Base-by-base conservation (phyloP, 2,888 invertebrate genomes). In the Iselma pallidipennis region DNA sequence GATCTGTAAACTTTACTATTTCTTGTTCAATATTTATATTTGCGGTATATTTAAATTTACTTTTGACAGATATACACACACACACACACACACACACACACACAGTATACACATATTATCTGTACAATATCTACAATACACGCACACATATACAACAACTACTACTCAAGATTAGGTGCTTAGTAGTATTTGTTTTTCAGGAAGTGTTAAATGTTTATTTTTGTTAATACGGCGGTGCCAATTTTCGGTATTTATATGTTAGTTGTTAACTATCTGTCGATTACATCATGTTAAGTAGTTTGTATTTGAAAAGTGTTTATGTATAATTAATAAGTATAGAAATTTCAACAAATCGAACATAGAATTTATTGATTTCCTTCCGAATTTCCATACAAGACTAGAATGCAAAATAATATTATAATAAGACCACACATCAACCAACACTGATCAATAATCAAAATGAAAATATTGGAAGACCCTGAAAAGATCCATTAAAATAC, bases 21-120 rank as follows among this genome's bases (percentile, higher is more conserved):
- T 70, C 72, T 66, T 16, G 67, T 76, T 76, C 76, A 76, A 76
- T 76, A 76, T 76, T 76, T 76, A 76, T 76, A 76, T 75, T 76
- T 74, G 74, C 73, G 69, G 74, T 72, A 69, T 71, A 70, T 71
- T 75, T 71, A 71, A 75, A 74, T 75, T 72, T 75, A 71, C 74
- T 74, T 73, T 74, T 57, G 71, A 71, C 72, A 71, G 69, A 72
- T 72, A 72, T 66, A 66, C 67, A 65, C 66, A 69, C 67, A 67
- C 59, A 69, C 62, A n/a, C n/a, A n/a, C n/a, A n/a, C n/a, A n/a
- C n/a, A n/a, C n/a, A n/a, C n/a, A n/a, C 10, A 45, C 19, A 42
- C 16, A 16, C 5, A 31, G 6, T 14, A 42, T 19, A 19, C 2
- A 6, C 6, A 25, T 25, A 6, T n/a, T 25, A 25, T 42, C 14